phyloP scores from a whole-genome alignment of 2,797 vertebrate genomes.

The Crax fasciolata region DNA sequence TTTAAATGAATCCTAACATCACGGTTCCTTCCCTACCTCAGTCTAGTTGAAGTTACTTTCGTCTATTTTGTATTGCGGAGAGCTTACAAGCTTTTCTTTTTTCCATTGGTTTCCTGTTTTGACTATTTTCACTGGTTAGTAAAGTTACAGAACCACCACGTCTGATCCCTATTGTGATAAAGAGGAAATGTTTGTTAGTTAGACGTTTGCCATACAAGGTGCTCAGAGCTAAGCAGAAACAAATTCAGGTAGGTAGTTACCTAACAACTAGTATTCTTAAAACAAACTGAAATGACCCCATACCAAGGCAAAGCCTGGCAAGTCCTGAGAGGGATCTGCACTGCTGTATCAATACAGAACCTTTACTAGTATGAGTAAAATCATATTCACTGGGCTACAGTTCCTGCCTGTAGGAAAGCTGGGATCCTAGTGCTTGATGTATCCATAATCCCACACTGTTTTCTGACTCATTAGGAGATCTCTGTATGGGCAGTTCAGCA shows the following conservation, averaged over 20 bases:
- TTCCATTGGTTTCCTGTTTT: background rate
- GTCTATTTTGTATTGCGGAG: background rate
- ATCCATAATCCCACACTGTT: background rate
- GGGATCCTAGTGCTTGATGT: background rate
- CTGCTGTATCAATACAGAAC: background rate
- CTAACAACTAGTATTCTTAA: background rate
- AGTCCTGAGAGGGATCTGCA: background rate
- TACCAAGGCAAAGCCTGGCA: background rate
- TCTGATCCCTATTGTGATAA: background rate
- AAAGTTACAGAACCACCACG: background rate
- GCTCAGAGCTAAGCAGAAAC: background rate
- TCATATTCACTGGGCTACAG: background rate
- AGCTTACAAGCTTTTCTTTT: background rate
- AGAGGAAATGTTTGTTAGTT: background rate
- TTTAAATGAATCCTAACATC: background rate
- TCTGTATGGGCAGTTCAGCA: background rate
- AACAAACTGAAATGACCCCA: background rate
- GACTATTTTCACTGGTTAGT: background rate
- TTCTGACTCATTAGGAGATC: background rate
- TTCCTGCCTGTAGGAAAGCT: background rate
- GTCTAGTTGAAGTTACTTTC: background rate
- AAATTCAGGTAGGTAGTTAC: background rate
- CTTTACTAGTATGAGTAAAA: background rate
- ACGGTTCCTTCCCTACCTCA: background rate
- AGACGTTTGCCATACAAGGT: background rate